Evolutionary conservation across 2,113 vertebrate genomes (phyloP), one percentile per base, ranked within the genome.

Genomic region (Hippopotamus amphibius): DNA sequence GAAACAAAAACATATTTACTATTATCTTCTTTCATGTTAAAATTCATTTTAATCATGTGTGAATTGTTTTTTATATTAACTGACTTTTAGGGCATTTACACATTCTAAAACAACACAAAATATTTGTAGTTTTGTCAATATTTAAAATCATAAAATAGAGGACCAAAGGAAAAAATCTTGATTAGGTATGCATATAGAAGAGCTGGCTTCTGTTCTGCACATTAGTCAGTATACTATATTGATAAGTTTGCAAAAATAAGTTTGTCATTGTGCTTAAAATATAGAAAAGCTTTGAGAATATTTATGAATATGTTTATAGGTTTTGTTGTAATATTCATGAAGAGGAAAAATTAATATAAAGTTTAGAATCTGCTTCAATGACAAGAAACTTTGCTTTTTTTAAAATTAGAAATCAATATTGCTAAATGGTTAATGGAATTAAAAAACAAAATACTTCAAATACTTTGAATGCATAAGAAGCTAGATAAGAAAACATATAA

Each of bases 381-480:
- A 66, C 9, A 69, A 91, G 16, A 72, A 92, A 33, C 6, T 63
- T 48, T 72, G 24, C n/a, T 93, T 63, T 90, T 93, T 66, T 84
- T 12, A 12, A 48, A 41, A 46, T 57, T 79, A 72, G 15, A 61
- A 90, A 74, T 63, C 88, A 85, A 83, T 77, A 11, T 81, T 95
- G 8, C 7, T 85, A 84, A 93, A 61, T 90, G 10, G 10, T 63
- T 66, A 41, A 72, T 61, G 28, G 1, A 15, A 76, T 69, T 86
- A 24, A 85, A 96, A 84, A 68, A 26, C 24, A 80, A 93, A 95
- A 86, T 53, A 43, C 3, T 5, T 83, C 26, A 93, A 84, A 89
- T 93, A 7, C 3, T 88, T 93, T 93, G 26, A 59, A 81, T 59
- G 30, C 13, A 61, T 71, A 59, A 80, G 28, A 69, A 85, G 28